Evolutionary conservation across 2,113 vertebrate genomes (phyloP).

Genomic region (Sminthopsis crassicaudata): DNA sequence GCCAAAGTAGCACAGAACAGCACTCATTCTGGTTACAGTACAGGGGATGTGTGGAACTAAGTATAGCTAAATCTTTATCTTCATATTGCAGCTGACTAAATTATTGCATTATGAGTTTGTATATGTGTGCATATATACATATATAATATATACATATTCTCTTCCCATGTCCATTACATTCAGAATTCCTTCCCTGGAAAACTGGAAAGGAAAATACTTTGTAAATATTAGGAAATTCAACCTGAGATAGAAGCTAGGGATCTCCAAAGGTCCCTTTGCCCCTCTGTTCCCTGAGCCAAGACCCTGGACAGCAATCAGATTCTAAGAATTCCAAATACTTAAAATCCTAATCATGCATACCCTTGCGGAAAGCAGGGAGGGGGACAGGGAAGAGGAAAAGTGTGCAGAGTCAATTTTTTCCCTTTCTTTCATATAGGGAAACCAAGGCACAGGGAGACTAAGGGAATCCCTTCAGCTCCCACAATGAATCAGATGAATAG

Average conservation of each 20-base stretch:
- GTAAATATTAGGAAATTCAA: conserved; percentile 2
- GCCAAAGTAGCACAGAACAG: not conserved
- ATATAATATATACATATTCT: not conserved
- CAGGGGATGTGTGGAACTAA: not conserved
- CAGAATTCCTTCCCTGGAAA: conserved; percentile 38
- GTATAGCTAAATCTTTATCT: not conserved
- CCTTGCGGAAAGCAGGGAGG: not conserved
- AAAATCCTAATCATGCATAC: not conserved
- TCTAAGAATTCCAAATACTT: not conserved
- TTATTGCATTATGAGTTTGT: conserved; percentile 42
- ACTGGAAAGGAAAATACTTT: conserved; percentile 51
- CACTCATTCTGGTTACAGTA: not conserved
- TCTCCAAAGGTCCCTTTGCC: not conserved
- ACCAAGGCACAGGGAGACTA: not conserved
- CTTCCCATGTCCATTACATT: conserved; percentile 7
- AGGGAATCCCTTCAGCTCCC: not conserved
- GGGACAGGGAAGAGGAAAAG: not conserved
- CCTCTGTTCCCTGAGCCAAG: not conserved
- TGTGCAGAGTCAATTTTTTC: not conserved
- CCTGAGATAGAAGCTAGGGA: conserved; percentile 46
- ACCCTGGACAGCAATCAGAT: not conserved
- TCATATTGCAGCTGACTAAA: conserved; percentile 7
- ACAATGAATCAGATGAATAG: not conserved
- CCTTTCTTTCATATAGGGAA: not conserved
- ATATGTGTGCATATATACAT: not conserved